These are phyloP conservation scores for Clarias laeviceps DNA, from an alignment of 2,797 vertebrate genomes.

Conservation along the genomic window DNA sequence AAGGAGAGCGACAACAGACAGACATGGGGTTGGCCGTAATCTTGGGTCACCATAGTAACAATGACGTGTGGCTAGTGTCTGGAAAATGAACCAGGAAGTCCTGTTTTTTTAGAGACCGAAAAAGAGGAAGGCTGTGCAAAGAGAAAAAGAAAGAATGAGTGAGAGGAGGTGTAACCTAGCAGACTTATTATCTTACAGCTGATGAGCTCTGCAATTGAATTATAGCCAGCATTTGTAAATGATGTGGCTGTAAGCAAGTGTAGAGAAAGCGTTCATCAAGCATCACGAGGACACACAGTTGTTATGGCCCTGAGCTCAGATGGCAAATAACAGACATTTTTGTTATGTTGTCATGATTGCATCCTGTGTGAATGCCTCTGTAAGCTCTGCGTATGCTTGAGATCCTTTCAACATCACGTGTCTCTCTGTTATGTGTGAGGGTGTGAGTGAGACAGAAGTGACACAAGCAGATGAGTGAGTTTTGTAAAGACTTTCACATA, in stretches of 20 bases:
- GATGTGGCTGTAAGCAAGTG: neutral
- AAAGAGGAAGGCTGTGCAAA: slow-evolving; percentile 10
- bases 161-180: slow-evolving; percentile 14
- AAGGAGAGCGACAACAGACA: slow-evolving; percentile 44
- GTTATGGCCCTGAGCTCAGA: neutral
- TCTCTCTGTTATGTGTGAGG: neutral
- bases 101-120: slow-evolving; percentile 27
- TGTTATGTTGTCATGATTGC: neutral
- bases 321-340: neutral
- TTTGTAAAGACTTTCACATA: slow-evolving; percentile 16
- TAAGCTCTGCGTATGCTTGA: slow-evolving; percentile 27
- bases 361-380: neutral
- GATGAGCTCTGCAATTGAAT: slow-evolving; percentile 68
- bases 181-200: slow-evolving; percentile 69
- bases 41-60: slow-evolving; percentile 67
- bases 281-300: neutral
- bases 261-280: neutral
- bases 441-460: slow-evolving; percentile 6
- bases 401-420: slow-evolving; percentile 32
- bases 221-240: slow-evolving; percentile 17
- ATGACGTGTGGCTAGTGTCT: slow-evolving; percentile 61
- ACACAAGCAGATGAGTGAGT: slow-evolving; percentile 38
- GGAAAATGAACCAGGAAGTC: slow-evolving; percentile 63
- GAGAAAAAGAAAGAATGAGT: slow-evolving; percentile 25
- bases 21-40: slow-evolving; percentile 61